Conservation (phyloP, 2,888 invertebrate genomes). For the Sphinx pinastri region DNA sequence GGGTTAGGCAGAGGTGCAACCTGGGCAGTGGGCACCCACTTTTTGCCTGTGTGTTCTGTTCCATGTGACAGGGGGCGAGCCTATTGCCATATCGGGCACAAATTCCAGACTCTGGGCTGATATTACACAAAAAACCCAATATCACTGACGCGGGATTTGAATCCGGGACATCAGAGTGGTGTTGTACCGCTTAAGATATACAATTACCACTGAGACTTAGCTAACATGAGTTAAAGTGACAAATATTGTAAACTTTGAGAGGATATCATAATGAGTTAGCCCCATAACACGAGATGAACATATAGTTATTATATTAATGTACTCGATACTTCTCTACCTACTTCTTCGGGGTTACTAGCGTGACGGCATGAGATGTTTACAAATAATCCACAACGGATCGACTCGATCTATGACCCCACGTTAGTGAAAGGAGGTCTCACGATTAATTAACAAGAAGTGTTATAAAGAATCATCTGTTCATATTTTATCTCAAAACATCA, state of each 20-base stretch:
- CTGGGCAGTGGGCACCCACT: no score
- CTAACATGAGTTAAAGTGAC: no score
- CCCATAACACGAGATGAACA: neutral
- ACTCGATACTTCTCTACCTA: neutral
- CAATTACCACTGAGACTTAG: no score
- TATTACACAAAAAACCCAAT: no score
- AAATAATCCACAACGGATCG: neutral
- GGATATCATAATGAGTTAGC: neutral
- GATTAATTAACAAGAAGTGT: neutral
- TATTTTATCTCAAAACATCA: neutral
- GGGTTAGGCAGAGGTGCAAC: no score
- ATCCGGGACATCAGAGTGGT: no score
- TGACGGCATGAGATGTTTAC: neutral
- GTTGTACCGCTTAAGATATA: no score
- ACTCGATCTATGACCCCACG: constrained; percentile 1
- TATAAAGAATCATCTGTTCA: neutral
- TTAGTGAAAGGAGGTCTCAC: neutral
- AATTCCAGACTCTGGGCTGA: no score
- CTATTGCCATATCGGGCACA: no score
- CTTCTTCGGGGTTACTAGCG: neutral
- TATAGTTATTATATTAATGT: neutral
- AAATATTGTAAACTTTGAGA: neutral
- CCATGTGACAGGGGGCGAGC: no score
- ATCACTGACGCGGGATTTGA: no score
- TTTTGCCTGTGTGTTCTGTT: no score